A percentile compares a stretch with the other conserved stretches of the same genome.
Evolutionary conservation across 2,888 invertebrate genomes (phyloP).

Genomic region (Tipula unca): DNA sequence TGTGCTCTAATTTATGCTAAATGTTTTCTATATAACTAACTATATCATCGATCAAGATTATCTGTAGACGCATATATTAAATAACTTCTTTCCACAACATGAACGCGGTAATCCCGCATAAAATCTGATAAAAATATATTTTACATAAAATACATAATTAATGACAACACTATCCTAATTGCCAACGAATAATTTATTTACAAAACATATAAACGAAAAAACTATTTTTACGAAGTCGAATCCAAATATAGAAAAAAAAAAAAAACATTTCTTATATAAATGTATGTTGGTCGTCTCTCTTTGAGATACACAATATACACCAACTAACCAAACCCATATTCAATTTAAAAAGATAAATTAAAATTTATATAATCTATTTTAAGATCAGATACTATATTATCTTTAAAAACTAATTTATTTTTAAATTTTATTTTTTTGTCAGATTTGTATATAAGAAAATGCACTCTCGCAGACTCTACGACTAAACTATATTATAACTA

Average conservation of each 20-base stretch:
- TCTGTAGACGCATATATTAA: background rate
- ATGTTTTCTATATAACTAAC: background rate
- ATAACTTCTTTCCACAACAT: background rate
- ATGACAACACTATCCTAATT: background rate
- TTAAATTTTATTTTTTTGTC: background rate
- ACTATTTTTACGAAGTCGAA: background rate
- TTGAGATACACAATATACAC: background rate
- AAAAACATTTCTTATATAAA: background rate
- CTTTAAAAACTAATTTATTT: background rate
- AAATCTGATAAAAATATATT: background rate
- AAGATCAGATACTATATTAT: background rate
- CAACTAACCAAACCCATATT: background rate
- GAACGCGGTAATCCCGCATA: background rate
- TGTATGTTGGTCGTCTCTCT: background rate
- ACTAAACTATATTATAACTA: background rate
- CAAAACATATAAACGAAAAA: background rate
- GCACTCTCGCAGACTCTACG: background rate
- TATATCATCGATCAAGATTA: background rate
- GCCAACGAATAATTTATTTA: background rate
- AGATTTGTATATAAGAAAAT: background rate
- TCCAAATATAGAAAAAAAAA: background rate
- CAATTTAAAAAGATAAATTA: background rate
- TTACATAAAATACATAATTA: background rate
- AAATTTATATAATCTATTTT: conserved; percentile 2
- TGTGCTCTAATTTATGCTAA: background rate